A percentile compares a stretch with the other conserved stretches of the same genome.
These are phyloP conservation scores for Pristionchus maxplancki DNA, from an alignment of 2,888 invertebrate species.

Conservation along the genomic window DNA sequence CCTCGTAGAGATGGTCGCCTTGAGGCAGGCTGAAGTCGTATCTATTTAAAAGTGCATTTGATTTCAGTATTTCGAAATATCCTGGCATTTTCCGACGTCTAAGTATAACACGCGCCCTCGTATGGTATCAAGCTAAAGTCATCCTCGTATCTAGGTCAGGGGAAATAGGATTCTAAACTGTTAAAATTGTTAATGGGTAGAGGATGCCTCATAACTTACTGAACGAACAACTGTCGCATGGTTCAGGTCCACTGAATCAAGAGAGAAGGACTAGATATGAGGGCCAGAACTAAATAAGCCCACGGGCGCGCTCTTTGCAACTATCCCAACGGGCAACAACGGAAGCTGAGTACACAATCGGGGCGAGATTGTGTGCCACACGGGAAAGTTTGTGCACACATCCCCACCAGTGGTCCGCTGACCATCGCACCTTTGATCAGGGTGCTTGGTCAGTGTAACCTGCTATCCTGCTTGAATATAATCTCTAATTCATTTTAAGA, in stretches of 20 bases:
- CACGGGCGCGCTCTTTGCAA: not conserved
- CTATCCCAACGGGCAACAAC: constrained; percentile 9
- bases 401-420: not conserved
- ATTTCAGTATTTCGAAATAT: too few relatives aligned
- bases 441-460: too few relatives aligned
- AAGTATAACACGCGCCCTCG: too few relatives aligned
- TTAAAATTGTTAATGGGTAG: too few relatives aligned
- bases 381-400: not conserved
- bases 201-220: not conserved
- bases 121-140: constrained; percentile 18
- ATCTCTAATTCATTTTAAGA: too few relatives aligned
- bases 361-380: too few relatives aligned
- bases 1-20: constrained; percentile 61
- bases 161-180: not conserved
- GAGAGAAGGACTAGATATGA: not conserved
- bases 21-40: constrained; percentile 22
- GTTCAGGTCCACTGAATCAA: not conserved
- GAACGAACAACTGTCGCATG: not conserved
- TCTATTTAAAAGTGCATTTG: not conserved
- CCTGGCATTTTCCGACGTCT: too few relatives aligned
- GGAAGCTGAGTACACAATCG: constrained; percentile 19
- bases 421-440: not conserved
- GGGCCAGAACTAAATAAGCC: not conserved
- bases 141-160: not conserved
- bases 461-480: too few relatives aligned